Evolutionary conservation across 2,113 vertebrate genomes (phyloP), one percentile per base, ranked within the genome.

Genomic region (Campylorhamphus procurvoides): DNA sequence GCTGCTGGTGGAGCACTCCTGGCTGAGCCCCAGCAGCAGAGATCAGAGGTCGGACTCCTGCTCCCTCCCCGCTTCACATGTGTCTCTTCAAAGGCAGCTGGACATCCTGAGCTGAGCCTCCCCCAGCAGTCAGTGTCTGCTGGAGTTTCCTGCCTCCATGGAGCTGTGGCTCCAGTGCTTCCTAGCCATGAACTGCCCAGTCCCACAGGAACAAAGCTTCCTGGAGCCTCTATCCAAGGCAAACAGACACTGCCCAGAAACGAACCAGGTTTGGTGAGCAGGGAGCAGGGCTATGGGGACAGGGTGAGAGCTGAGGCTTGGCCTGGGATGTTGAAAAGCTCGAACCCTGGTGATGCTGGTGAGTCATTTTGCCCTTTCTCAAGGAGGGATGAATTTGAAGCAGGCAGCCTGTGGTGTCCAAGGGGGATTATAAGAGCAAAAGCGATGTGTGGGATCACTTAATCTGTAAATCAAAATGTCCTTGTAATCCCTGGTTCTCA

Each of bases 341-440:
- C 35, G 18, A 62, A 71, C 6, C 6, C 18, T 27, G 56, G 28
- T 24, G 68, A 66, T 40, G n/a, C 25, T 67, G 40, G 50, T 20
- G 33, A 68, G 53, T 28, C 82, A 64, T 74, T 94, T 40, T 79
- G 14, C 22, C 5, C 42, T 77, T 93, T 69, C 73, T 77, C 0
- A 0, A 50, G 59, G 33, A 46, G 7, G 14, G 35, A 9, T 42
- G 47, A 37, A 74, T 63, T 49, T 59, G 52, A 50, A 77, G 33
- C 37, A 58, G 50, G 72, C 22, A 81, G 68, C 47, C 16, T 46
- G 76, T 8, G 12, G 23, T 35, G 42, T 52, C 52, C 35, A 29
- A 74, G 58, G 39, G 33, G 33, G 42, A 94, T 94, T 62, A 42
- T 37, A 77, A 69, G 35, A 95, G 50, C 73, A 81, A 87, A 84